A percentile compares a stretch with the other conserved stretches of the same genome.
Evolutionary conservation across 2,888 invertebrate species (phyloP).

Genomic region (Sphaerophoria rueppellii): DNA sequence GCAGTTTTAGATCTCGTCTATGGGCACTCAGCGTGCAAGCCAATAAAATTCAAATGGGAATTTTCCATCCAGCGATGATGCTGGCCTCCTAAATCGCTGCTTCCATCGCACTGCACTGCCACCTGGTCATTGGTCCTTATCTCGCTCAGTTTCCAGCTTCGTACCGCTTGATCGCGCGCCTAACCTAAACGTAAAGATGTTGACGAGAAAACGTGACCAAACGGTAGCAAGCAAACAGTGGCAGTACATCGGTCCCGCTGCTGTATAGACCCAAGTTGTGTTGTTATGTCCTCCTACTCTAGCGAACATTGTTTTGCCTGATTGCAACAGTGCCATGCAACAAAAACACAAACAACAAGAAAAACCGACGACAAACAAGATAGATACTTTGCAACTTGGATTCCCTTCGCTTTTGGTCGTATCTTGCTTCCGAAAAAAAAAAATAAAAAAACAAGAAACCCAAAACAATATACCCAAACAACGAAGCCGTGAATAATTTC

Average conservation of each 20-base stretch:
- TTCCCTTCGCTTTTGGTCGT: slow-evolving; percentile 13
- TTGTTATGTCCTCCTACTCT: slow-evolving; percentile 62
- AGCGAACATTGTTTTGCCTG: slow-evolving; percentile 67
- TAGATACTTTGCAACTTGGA: slow-evolving; percentile 10
- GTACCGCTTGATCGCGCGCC: slow-evolving; percentile 71
- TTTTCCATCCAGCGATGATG: slow-evolving; percentile 42
- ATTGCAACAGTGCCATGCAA: slow-evolving; percentile 65
- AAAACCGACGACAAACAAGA: slow-evolving; percentile 34
- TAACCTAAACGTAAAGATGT: slow-evolving; percentile 71
- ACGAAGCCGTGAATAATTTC: slow-evolving; percentile 70
- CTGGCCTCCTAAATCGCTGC: not conserved
- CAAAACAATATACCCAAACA: slow-evolving; percentile 22
- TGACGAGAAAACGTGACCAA: slow-evolving; percentile 73
- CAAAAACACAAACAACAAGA: slow-evolving; percentile 8
- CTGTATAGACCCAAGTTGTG: not conserved
- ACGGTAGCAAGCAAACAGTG: slow-evolving; percentile 71
- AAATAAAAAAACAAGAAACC: not conserved
- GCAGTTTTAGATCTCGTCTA: not conserved
- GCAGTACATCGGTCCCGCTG: slow-evolving; percentile 69
- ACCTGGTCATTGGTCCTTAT: slow-evolving; percentile 71
- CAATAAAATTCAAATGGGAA: slow-evolving; percentile 72
- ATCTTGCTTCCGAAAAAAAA: slow-evolving; percentile 12
- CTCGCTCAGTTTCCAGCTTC: slow-evolving; percentile 24
- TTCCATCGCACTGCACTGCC: slow-evolving; percentile 6
- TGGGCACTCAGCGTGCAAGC: slow-evolving; percentile 32